Evolutionary conservation across 2,113 vertebrate genomes (phyloP).

Genomic region (Daubentonia madagascariensis): DNA sequence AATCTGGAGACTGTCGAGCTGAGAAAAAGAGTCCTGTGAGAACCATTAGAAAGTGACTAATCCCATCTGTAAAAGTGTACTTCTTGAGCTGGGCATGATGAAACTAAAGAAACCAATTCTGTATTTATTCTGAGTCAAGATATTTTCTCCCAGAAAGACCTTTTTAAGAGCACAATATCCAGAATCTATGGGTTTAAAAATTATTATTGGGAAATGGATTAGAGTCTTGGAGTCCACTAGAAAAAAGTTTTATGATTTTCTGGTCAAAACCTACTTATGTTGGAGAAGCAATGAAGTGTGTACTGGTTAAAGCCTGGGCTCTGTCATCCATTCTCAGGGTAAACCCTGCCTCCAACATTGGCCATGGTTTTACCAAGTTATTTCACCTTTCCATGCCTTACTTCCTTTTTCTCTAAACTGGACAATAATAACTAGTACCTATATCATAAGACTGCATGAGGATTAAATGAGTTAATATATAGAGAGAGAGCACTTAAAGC

Average conservation of each 20-base stretch:
- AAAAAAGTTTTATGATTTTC: background rate
- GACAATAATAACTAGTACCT: background rate
- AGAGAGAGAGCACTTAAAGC: background rate
- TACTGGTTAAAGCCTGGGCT: background rate
- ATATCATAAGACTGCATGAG: background rate
- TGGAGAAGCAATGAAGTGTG: background rate
- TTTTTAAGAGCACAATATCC: background rate
- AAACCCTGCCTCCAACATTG: background rate
- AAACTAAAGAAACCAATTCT: background rate
- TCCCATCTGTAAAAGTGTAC: background rate
- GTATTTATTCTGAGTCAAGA: background rate
- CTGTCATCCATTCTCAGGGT: background rate
- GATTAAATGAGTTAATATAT: background rate
- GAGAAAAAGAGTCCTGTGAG: background rate
- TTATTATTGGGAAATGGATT: background rate
- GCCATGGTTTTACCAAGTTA: background rate
- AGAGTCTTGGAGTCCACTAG: background rate
- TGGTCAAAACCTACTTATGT: background rate
- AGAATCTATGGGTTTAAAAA: background rate
- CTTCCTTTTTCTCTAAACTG: background rate
- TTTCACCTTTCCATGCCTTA: background rate
- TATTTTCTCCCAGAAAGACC: background rate
- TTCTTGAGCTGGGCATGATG: background rate
- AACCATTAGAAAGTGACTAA: background rate
- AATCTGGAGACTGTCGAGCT: slow-evolving; percentile 11